Conservation (phyloP, 2,888 invertebrate species). For the Drosophila rubida region DNA sequence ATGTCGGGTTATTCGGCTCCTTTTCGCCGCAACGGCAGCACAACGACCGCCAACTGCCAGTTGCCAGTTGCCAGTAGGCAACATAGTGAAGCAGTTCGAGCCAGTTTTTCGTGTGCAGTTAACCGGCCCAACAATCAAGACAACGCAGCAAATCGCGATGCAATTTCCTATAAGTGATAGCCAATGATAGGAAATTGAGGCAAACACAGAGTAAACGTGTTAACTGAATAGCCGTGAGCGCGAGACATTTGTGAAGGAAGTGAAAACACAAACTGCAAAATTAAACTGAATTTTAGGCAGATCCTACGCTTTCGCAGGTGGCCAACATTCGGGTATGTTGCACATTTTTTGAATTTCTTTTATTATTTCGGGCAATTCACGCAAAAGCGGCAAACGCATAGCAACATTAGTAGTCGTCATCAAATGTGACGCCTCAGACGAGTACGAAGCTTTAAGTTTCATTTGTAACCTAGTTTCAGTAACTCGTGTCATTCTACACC, state of each 20-base stretch:
- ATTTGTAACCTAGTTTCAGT: conserved; percentile 70
- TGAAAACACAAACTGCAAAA: conserved; percentile 8
- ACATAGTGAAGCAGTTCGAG: conserved; percentile 73
- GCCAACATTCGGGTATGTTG: conserved; percentile 58
- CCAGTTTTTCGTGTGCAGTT: conserved; percentile 38
- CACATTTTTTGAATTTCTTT: conserved; percentile 34
- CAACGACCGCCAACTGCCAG: conserved; percentile 53
- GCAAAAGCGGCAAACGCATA: neutral
- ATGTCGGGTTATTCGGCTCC: conserved; percentile 24
- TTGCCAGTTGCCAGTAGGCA: conserved; percentile 70
- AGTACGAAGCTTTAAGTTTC: conserved; percentile 55
- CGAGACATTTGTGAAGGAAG: neutral
- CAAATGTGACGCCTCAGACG: conserved; percentile 31
- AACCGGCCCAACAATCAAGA: conserved; percentile 51
- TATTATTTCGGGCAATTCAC: neutral
- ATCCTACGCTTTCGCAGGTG: neutral
- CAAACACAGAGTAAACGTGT: conserved; percentile 15
- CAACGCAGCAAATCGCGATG: conserved; percentile 35
- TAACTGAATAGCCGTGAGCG: neutral
- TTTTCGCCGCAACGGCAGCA: conserved; percentile 39
- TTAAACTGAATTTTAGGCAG: neutral
- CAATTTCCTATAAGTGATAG: conserved; percentile 19
- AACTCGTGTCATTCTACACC: conserved; percentile 43
- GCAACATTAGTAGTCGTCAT: conserved; percentile 15
- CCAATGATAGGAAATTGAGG: conserved; percentile 29